phyloP scores from a whole-genome alignment of 2,888 invertebrate species.

The Drosophila anceps region DNA sequence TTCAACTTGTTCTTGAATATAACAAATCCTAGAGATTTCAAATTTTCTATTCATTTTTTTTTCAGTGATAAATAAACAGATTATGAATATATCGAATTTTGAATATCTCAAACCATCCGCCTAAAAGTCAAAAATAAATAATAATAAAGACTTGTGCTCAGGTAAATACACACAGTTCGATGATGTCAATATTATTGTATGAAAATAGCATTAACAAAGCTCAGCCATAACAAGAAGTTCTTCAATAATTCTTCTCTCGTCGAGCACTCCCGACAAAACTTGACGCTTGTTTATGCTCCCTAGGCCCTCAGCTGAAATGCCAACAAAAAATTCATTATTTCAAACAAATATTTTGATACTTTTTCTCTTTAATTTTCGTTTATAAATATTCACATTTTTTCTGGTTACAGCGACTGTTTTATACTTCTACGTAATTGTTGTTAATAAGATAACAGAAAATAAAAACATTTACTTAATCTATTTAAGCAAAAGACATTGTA shows the following conservation, averaged over 20 bases:
- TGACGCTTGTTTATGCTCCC: neutral
- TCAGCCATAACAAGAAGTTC: neutral
- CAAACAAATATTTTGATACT: slow-evolving; percentile 3
- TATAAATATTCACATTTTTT: slow-evolving; percentile 6
- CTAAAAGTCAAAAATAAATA: too few species aligned
- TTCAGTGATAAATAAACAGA: too few species aligned
- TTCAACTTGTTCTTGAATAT: too few species aligned
- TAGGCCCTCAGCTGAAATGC: neutral
- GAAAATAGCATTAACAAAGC: too few species aligned
- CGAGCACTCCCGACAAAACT: neutral
- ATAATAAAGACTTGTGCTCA: too few species aligned
- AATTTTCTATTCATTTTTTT: too few species aligned
- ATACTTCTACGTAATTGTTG: slow-evolving; percentile 38
- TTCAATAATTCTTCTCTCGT: neutral
- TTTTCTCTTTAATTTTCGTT: neutral
- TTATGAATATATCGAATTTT: too few species aligned
- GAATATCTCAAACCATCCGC: too few species aligned
- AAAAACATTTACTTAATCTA: slow-evolving; percentile 65
- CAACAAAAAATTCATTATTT: neutral
- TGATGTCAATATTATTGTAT: too few species aligned
- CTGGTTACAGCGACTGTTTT: slow-evolving; percentile 20
- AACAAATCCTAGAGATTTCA: too few species aligned
- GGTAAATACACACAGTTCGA: too few species aligned
- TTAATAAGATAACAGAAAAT: slow-evolving; percentile 37
- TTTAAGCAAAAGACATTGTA: slow-evolving; percentile 44